Evolutionary conservation across 2,888 invertebrate genomes (phyloP).

Genomic region (Platycheirus rosarum): DNA sequence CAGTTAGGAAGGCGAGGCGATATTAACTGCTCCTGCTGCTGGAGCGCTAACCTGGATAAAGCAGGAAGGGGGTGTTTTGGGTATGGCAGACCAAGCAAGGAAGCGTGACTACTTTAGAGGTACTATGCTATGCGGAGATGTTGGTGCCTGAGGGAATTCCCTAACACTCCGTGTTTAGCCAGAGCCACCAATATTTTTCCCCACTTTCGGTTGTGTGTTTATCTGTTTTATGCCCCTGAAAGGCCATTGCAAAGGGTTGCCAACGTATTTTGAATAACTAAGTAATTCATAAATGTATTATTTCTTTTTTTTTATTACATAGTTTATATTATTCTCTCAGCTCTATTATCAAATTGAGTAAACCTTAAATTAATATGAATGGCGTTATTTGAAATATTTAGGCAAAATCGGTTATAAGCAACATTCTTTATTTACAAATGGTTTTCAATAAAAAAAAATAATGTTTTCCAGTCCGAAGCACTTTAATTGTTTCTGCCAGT

Average conservation of each 20-base stretch:
- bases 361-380: too few relatives aligned
- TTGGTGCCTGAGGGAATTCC: constrained; percentile 68
- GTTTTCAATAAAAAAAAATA: too few relatives aligned
- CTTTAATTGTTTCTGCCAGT: too few relatives aligned
- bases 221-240: constrained; percentile 22
- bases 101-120: constrained; percentile 43
- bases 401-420: too few relatives aligned
- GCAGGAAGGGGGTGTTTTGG: not conserved
- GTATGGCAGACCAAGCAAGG: constrained; percentile 6
- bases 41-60: constrained; percentile 42
- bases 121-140: constrained; percentile 26
- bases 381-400: too few relatives aligned
- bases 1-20: constrained; percentile 21
- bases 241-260: constrained; percentile 17
- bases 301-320: not conserved
- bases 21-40: constrained; percentile 47
- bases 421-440: too few relatives aligned
- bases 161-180: constrained; percentile 64
- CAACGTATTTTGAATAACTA: not conserved
- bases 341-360: too few relatives aligned
- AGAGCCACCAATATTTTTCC: constrained; percentile 44
- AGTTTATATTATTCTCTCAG: too few relatives aligned
- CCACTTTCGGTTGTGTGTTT: constrained; percentile 34
- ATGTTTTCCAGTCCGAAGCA: too few relatives aligned
- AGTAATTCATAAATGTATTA: not conserved